A percentile compares a stretch with the other conserved stretches of the same genome.
These are phyloP conservation scores for Drosophila glabriapex DNA, from an alignment of 2,888 invertebrate genomes.

Conservation along the genomic window DNA sequence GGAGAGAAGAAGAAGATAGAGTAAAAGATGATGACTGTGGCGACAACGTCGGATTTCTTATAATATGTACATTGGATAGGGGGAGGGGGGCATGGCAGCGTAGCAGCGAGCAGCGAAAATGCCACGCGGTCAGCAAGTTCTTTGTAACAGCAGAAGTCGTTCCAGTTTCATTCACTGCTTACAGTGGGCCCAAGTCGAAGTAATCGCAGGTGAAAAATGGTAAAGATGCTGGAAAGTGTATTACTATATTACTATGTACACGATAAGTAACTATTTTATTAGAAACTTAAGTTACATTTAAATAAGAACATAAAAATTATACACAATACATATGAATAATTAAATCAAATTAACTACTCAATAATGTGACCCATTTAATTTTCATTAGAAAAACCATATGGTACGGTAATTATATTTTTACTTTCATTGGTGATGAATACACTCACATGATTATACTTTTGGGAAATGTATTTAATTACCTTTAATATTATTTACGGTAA, in stretches of 20 bases:
- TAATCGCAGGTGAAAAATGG: not conserved
- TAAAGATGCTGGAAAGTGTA: not conserved
- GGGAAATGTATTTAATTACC: too few relatives aligned
- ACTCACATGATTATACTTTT: too few relatives aligned
- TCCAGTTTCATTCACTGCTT: constrained; percentile 17
- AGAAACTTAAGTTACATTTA: not conserved
- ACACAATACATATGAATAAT: not conserved
- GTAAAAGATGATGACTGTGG: constrained; percentile 21
- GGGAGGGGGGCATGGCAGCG: not conserved
- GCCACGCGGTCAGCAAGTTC: constrained; percentile 79
- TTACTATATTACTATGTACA: not conserved
- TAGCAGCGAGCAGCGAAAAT: constrained; percentile 53
- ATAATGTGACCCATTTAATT: not conserved
- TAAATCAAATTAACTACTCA: not conserved
- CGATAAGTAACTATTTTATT: not conserved
- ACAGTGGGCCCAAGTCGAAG: constrained; percentile 23
- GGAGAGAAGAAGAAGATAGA: constrained; percentile 11
- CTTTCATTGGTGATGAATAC: too few relatives aligned
- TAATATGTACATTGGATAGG: constrained; percentile 25
- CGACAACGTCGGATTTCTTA: constrained; percentile 66
- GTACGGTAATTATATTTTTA: not conserved
- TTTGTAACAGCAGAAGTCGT: constrained; percentile 64
- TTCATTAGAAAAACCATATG: not conserved
- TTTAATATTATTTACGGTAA: not conserved
- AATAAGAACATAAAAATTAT: not conserved